phyloP scores from a whole-genome alignment of 2,113 vertebrate genomes.

The Pantherophis guttatus region DNA sequence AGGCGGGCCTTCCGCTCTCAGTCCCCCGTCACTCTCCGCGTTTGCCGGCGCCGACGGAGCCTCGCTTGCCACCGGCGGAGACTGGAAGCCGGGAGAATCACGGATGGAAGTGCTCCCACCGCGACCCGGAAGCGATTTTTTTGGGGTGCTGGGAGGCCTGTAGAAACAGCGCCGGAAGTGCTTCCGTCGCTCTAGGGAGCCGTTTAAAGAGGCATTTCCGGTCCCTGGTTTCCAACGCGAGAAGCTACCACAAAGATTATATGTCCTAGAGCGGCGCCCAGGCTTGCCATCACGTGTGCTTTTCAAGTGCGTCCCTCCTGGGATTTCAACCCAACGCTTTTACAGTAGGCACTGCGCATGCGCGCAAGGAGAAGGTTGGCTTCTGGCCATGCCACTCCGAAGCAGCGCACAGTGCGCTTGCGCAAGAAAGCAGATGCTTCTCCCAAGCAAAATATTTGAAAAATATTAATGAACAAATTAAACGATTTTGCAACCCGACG shows the following conservation, averaged over 20 bases:
- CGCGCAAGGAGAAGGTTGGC: background rate
- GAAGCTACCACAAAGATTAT: background rate
- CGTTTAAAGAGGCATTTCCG: background rate
- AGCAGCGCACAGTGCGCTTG: background rate
- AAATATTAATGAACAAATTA: background rate
- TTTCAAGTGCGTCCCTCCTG: background rate
- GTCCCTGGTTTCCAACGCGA: background rate
- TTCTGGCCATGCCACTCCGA: fast-evolving
- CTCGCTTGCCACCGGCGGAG: background rate
- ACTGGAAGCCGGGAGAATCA: background rate
- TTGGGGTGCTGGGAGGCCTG: background rate
- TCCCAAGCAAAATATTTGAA: background rate
- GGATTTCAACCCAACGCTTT: background rate
- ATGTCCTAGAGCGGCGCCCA: background rate
- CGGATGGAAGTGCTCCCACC: background rate
- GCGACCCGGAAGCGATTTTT: background rate
- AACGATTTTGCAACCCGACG: background rate
- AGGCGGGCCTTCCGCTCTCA: background rate
- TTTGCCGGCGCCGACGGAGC: background rate
- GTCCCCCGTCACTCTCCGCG: background rate
- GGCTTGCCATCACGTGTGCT: background rate
- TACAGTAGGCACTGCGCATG: background rate
- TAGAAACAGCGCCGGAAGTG: background rate
- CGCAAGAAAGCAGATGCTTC: background rate
- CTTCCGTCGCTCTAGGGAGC: background rate